Percentiles rank a stretch among this genome's conserved stretches.
Evolutionary conservation across 2,888 invertebrate genomes (phyloP).

Genomic region (Cylindroiulus punctatus): DNA sequence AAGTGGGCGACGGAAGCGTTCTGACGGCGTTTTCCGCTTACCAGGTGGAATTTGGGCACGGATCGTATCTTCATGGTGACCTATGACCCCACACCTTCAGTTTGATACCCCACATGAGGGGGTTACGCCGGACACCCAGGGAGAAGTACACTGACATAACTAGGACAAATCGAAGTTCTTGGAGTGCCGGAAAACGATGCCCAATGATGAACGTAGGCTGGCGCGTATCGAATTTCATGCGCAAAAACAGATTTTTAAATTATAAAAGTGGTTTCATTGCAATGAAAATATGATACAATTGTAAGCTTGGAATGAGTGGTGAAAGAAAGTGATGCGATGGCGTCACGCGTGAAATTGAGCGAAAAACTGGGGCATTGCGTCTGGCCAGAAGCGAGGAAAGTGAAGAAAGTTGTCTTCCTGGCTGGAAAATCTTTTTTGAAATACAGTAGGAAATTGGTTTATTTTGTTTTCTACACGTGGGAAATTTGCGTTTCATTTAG

Average conservation of each 20-base stretch:
- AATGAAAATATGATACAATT: background rate
- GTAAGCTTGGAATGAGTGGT: too few relatives aligned
- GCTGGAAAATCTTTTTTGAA: background rate
- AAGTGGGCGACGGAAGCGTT: background rate
- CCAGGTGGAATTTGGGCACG: background rate
- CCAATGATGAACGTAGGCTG: too few relatives aligned
- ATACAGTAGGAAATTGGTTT: background rate
- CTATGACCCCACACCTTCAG: background rate
- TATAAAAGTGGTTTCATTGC: too few relatives aligned
- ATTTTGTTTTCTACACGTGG: too few relatives aligned
- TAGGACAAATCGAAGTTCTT: background rate
- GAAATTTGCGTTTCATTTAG: too few relatives aligned
- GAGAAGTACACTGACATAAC: background rate
- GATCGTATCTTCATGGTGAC: background rate
- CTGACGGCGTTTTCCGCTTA: background rate
- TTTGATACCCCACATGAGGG: background rate
- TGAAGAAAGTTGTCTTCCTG: constrained; percentile 29
- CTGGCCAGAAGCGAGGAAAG: background rate
- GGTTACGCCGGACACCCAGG: background rate
- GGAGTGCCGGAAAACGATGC: too few relatives aligned
- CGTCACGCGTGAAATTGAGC: background rate
- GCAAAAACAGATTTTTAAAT: too few relatives aligned
- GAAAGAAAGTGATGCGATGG: background rate
- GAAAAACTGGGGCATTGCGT: background rate
- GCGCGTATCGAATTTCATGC: too few relatives aligned